Percentiles rank a stretch among this genome's conserved stretches.
Conservation (phyloP, 2,797 vertebrate species). For the Clarias laeviceps region DNA sequence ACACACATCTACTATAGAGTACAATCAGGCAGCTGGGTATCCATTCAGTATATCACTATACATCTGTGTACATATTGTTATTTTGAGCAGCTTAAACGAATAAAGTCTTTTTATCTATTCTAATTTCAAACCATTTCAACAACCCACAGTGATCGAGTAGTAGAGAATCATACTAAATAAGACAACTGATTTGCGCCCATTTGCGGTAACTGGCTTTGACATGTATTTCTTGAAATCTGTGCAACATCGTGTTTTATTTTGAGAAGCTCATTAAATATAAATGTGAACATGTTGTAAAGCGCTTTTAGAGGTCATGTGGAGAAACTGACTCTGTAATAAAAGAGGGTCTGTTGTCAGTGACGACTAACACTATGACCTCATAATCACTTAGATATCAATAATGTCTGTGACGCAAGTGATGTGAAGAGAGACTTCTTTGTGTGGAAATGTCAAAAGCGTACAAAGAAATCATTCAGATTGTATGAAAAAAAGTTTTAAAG, state of each 20-base stretch:
- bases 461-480: neutral
- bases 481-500: conserved; percentile 10
- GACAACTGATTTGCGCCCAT: neutral
- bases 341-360: conserved; percentile 19
- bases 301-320: conserved; percentile 29
- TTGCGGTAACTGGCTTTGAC: neutral
- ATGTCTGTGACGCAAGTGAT: conserved; percentile 3
- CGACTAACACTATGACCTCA: conserved; percentile 15
- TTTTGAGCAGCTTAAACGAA: neutral
- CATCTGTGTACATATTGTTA: neutral
- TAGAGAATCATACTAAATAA: neutral
- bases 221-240: neutral
- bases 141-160: neutral
- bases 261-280: conserved; percentile 39
- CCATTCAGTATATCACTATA: neutral
- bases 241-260: conserved; percentile 17
- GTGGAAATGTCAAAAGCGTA: conserved; percentile 31
- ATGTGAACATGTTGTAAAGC: conserved; percentile 23
- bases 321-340: conserved; percentile 21
- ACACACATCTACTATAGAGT: neutral
- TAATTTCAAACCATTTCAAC: neutral
- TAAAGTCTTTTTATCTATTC: neutral
- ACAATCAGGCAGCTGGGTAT: neutral
- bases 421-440: conserved; percentile 33
- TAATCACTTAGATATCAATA: conserved; percentile 31